Evolutionary conservation across 2,113 vertebrate genomes (phyloP), one percentile per base, ranked within the genome.

Genomic region (Hypocryptadius cinnamomeus): DNA sequence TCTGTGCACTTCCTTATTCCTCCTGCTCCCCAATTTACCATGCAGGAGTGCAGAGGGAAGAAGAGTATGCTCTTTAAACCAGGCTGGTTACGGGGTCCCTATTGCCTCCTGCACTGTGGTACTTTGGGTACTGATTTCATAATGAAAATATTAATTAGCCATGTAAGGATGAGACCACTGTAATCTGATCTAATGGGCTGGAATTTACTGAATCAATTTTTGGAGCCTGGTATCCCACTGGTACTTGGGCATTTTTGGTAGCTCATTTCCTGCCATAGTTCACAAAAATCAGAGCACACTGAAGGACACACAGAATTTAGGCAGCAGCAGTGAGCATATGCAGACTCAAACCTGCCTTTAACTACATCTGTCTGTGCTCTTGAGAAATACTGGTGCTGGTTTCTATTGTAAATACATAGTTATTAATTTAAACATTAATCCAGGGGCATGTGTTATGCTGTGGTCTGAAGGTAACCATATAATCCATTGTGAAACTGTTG

Each of bases 391-490:
- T 35, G 23, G 23, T 56, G 40, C 40, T 91, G 45, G 0, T 28
- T 88, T 86, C 48, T 74, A 4, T 8, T 59, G 65, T 94, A 92
- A 50, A 94, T 92, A 94, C 39, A 19, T 95, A 92, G 92, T 86
- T 92, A 96, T 28, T 87, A 66, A 97, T 96, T 83, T 97, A 97
- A 79, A 97, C 57, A 11, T 94, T 94, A 93, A 96, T 95, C 96
- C 94, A 97, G 84, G 96, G 97, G 44, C 94, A 95, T 10, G 88
- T 94, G 25, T 94, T 97, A 27, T 42, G 27, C 42, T 96, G 93
- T 74, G 97, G 50, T 95, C 95, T 59, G 97, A 96, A 79, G 93
- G 96, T 35, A 97, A 48, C 97, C 97, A 94, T 73, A 87, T 89
- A 59, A 96, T 95, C 44, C 59, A 47, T 71, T 97, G 42, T 95